Conservation (phyloP, 92 coral and sea anemone genomes). For the Hydrozoanthus gracilis region DNA sequence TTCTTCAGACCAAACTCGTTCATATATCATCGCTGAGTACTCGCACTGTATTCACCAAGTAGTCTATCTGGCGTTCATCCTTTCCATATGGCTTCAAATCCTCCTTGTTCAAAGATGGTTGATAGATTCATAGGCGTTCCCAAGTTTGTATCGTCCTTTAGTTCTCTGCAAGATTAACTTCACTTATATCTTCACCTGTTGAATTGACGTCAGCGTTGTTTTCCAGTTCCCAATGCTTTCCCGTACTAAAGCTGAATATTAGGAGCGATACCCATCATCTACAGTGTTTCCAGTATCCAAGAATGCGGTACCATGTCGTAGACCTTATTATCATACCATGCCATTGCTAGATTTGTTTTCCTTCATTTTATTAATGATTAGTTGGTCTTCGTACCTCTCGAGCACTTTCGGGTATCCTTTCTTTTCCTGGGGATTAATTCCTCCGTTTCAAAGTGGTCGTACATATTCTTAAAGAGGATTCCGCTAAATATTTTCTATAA, state of each 20-base stretch:
- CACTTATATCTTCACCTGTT: constrained; percentile 31
- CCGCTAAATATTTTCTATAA: constrained; percentile 56
- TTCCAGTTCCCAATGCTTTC: constrained; percentile 55
- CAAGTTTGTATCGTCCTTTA: constrained; percentile 29
- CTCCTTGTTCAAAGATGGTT: constrained; percentile 58
- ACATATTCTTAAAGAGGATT: constrained; percentile 30
- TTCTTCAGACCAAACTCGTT: constrained; percentile 58
- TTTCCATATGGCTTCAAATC: constrained; percentile 60
- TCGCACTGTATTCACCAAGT: constrained; percentile 48
- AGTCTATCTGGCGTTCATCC: constrained; percentile 53
- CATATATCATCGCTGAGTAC: constrained; percentile 52
- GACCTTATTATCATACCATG: constrained; percentile 59
- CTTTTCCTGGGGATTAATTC: constrained; percentile 49
- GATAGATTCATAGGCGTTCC: constrained; percentile 10
- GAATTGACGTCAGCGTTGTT: constrained; percentile 28
- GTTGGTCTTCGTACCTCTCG: constrained; percentile 60
- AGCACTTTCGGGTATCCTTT: constrained; percentile 40
- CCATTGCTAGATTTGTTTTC: constrained; percentile 49
- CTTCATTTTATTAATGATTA: constrained; percentile 55
- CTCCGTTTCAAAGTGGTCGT: constrained; percentile 46
- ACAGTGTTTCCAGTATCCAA: constrained; percentile 48
- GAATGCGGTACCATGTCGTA: constrained; percentile 59
- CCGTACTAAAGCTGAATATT: constrained; percentile 25
- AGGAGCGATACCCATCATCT: constrained; percentile 28
- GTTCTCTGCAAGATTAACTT: constrained; percentile 14